Base-by-base conservation (phyloP, 64 coral and sea anemone species). In the Orbicella faveolata region DNA sequence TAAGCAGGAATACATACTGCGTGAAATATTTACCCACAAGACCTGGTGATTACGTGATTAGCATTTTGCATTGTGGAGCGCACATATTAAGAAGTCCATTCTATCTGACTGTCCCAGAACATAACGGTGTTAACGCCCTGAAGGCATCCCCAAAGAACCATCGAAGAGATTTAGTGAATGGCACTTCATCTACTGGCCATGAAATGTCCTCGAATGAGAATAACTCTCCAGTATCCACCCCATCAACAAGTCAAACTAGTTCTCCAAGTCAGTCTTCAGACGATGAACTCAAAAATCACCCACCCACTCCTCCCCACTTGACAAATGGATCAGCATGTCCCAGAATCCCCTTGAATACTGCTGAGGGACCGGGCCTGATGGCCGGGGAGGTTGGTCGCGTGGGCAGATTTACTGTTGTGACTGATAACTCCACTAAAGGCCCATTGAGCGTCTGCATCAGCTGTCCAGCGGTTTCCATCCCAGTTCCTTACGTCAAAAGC, bases 381-480 rank as follows among this genome's bases (percentile, higher is more conserved):
- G 94, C 87, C 2, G 97, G 94, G 2, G 94, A 93, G 67, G 97
- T 99, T 52, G 97, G 97, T 52, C 83, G 75, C 0, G 77, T 99
- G 14, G 97, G 94, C 0, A 90, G 74, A 35, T 99, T 99, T 53
- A 93, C 91, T 26, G 94, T 99, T 39, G 62, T 96, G 16, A 99
- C 97, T 54, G 97, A 94, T 79, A 98, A 98, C 82, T 82, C 80
- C 34, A 90, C 91, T 2, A 99, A 83, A 92, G 97, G 97, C 33
- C 97, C 97, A 10, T 88, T 99, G 88, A 99, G 97, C 72, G 97
- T 99, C 26, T 99, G 97, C 61, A 99, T 99, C 15, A 99, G 94
- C 75, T 99, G 97, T 99, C 97, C 97, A 77, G 97, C 97, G 67
- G 97, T 99, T 68, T 99, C 97, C 19, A 95, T 99, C 34, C 97